Percentiles rank a stretch among this genome's conserved stretches.
phyloP scores from a whole-genome alignment of 2,113 vertebrate species.

The Chionomys nivalis region DNA sequence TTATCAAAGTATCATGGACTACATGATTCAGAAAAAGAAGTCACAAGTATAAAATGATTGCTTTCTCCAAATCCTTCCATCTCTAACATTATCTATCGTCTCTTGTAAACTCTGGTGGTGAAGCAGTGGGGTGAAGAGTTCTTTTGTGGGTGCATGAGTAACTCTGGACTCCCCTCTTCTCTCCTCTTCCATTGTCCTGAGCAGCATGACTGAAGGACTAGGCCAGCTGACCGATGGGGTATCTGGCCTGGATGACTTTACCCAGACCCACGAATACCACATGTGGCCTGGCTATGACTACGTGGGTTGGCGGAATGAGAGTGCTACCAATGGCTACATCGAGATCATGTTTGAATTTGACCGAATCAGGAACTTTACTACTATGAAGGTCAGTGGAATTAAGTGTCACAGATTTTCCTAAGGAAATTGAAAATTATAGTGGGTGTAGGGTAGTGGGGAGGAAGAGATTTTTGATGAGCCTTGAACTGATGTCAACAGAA shows the following conservation, averaged over 20 bases:
- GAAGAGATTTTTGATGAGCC: not conserved
- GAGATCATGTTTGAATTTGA: slow-evolving; percentile 98
- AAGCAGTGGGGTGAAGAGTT: not conserved
- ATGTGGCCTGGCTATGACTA: slow-evolving; percentile 98
- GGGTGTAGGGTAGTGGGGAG: not conserved
- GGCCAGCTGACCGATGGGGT: slow-evolving; percentile 96
- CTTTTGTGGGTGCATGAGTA: not conserved
- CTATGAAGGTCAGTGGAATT: slow-evolving; percentile 93
- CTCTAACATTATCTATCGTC: not conserved
- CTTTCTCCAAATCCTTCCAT: not conserved
- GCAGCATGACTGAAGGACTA: slow-evolving; percentile 93
- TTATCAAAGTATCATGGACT: not conserved
- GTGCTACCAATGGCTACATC: slow-evolving; percentile 89
- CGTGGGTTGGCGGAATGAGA: slow-evolving; percentile 96
- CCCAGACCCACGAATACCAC: slow-evolving; percentile 93
- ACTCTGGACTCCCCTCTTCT: not conserved
- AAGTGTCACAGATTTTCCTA: not conserved
- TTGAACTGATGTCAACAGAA: not conserved
- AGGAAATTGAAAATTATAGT: not conserved
- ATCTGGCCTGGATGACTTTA: slow-evolving; percentile 96
- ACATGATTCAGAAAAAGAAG: not conserved
- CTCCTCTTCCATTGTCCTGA: not conserved
- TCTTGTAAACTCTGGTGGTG: not conserved
- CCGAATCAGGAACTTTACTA: slow-evolving; percentile 94
- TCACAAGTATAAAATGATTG: not conserved